These are phyloP conservation scores for Amblyraja radiata DNA, from an alignment of 2,797 vertebrate genomes.

Conservation along the genomic window DNA sequence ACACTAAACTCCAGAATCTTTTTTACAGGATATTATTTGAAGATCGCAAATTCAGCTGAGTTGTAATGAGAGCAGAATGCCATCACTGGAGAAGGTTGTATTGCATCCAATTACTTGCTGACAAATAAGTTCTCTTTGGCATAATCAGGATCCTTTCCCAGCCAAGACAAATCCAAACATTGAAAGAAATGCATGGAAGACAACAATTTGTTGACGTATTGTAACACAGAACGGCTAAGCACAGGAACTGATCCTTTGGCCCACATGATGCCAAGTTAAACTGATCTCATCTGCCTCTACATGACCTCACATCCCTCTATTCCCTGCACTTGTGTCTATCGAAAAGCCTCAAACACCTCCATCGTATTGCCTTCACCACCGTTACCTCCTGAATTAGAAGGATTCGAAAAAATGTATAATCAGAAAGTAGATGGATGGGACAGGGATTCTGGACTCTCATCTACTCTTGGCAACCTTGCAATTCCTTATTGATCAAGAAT, in stretches of 20 bases:
- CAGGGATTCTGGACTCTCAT: too few relatives aligned
- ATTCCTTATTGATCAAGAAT: too few relatives aligned
- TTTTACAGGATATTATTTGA: not conserved
- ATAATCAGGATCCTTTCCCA: not conserved
- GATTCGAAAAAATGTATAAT: not conserved
- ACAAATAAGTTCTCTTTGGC: not conserved
- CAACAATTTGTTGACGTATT: not conserved
- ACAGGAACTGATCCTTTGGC: too few relatives aligned
- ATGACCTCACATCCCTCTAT: too few relatives aligned
- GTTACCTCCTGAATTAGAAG: not conserved
- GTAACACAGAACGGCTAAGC: too few relatives aligned
- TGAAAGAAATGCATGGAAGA: not conserved
- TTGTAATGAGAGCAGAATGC: not conserved
- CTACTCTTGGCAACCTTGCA: too few relatives aligned
- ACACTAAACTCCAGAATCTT: too few relatives aligned
- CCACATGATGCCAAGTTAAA: too few relatives aligned
- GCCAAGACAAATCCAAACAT: not conserved
- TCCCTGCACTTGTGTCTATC: too few relatives aligned
- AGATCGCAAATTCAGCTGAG: not conserved
- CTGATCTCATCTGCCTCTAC: too few relatives aligned
- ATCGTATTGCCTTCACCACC: too few relatives aligned
- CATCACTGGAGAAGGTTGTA: not conserved
- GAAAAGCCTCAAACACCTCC: too few relatives aligned
- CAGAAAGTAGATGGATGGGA: not conserved
- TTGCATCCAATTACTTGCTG: not conserved